Conservation (phyloP, 2,888 invertebrate species). For the Chaetogeoica ovagalla region DNA sequence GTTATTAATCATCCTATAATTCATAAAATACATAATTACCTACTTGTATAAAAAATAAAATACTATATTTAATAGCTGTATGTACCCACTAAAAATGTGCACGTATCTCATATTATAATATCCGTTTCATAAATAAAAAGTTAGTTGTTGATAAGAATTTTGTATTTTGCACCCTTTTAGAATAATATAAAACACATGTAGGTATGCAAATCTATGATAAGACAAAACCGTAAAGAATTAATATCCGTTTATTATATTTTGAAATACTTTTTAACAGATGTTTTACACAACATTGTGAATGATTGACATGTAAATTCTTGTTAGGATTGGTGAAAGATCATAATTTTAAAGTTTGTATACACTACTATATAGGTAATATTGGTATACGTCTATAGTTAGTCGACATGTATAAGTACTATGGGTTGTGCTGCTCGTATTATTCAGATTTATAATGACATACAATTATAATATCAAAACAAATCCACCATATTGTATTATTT, state of each 20-base stretch:
- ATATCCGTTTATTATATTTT: not conserved
- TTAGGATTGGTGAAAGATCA: not conserved
- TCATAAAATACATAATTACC: no score
- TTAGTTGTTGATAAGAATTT: no score
- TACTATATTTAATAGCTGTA: no score
- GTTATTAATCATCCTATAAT: no score
- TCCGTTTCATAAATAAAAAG: no score
- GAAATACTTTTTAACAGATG: not conserved
- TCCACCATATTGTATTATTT: not conserved
- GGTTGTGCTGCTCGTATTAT: not conserved
- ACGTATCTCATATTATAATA: no score
- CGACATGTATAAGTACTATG: not conserved
- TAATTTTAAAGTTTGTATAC: not conserved
- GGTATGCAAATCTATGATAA: no score
- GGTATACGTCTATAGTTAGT: not conserved
- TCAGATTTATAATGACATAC: not conserved
- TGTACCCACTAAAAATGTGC: no score
- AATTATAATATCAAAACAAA: slow-evolving; percentile 2
- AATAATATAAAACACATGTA: no score
- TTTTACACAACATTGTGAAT: slow-evolving; percentile 5
- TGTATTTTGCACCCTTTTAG: no score
- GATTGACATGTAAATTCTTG: not conserved
- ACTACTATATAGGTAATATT: not conserved
- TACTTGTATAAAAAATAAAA: no score
- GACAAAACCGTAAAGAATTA: no score